Evolutionary conservation across 1,140 invertebrate genomes (phyloP).

Genomic region (Nasonia vitripennis): DNA sequence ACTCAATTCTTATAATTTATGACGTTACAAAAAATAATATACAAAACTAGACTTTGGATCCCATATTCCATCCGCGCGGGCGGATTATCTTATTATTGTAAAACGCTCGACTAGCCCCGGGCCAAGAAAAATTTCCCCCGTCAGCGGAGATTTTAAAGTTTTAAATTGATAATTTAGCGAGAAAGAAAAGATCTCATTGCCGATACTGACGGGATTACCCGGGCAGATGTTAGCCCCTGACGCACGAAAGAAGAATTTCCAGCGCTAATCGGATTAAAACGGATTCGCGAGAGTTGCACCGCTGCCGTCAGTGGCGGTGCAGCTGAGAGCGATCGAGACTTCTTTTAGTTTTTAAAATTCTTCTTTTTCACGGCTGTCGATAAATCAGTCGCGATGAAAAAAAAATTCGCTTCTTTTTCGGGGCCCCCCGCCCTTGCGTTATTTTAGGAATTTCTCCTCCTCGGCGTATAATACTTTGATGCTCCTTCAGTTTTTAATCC

Average conservation of each 20-base stretch:
- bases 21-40: too few species aligned
- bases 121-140: slow-evolving; percentile 3
- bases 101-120: neutral
- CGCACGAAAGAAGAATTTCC: slow-evolving; percentile 30
- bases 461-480: neutral
- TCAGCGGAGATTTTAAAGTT: neutral
- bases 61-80: neutral
- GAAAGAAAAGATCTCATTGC: slow-evolving; percentile 36
- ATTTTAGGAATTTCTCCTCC: too few species aligned
- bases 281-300: slow-evolving; percentile 18
- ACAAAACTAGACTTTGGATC: too few species aligned
- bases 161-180: slow-evolving; percentile 38
- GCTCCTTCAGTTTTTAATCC: neutral
- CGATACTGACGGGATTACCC: slow-evolving; percentile 37
- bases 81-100: slow-evolving; percentile 7
- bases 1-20: too few species aligned
- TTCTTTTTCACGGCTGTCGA: slow-evolving; percentile 5
- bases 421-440: too few species aligned
- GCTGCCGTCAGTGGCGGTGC: too few species aligned
- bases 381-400: slow-evolving; percentile 17
- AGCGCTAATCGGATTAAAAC: slow-evolving; percentile 46
- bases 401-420: neutral
- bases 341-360: slow-evolving; percentile 27
- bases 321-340: slow-evolving; percentile 24
- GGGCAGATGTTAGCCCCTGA: slow-evolving; percentile 27